Conservation (phyloP, 2,113 vertebrate genomes). For the Camelus dromedarius region DNA sequence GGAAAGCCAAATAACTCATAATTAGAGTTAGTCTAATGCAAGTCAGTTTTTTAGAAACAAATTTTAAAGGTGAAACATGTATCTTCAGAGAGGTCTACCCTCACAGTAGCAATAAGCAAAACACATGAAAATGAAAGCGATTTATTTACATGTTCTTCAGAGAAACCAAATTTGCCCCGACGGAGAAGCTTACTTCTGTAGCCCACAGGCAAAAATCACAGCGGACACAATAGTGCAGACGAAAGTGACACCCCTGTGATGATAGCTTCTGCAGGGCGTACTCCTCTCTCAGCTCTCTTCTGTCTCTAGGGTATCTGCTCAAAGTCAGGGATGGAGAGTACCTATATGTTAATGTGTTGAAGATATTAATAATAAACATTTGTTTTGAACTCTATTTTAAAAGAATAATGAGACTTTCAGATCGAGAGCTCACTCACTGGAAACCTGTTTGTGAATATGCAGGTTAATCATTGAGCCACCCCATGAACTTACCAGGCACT, state of each 20-base stretch:
- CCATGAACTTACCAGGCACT: neutral
- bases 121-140: neutral
- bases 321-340: neutral
- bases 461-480: slow-evolving; percentile 31
- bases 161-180: neutral
- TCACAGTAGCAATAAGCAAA: neutral
- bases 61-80: neutral
- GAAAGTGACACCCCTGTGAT: slow-evolving; percentile 6
- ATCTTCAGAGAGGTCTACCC: neutral
- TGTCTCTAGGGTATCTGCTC: neutral
- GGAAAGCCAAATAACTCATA: neutral
- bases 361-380: slow-evolving; percentile 58
- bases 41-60: neutral
- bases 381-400: slow-evolving; percentile 64
- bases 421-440: neutral
- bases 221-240: neutral
- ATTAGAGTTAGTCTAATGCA: neutral
- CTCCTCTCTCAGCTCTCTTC: neutral
- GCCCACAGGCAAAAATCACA: slow-evolving; percentile 8
- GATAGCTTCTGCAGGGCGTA: neutral
- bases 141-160: neutral
- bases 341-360: slow-evolving; percentile 37
- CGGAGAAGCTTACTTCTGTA: neutral
- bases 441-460: slow-evolving; percentile 46
- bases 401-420: slow-evolving; percentile 41